These are phyloP conservation scores for Meliscaeva auricollis DNA, from an alignment of 2,888 invertebrate genomes.

Conservation along the genomic window DNA sequence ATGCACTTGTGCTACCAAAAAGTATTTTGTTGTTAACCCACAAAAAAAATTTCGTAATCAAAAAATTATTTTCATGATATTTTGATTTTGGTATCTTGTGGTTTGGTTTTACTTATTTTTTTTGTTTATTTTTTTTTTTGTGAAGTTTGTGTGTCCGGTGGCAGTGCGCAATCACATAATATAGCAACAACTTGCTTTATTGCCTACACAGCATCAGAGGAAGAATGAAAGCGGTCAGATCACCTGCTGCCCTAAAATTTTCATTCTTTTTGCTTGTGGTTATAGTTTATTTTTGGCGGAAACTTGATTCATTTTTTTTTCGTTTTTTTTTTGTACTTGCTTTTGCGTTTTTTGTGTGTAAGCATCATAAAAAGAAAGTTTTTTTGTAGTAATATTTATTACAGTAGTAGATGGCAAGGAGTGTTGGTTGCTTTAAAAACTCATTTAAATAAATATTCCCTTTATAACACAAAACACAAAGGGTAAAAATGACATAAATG, in stretches of 20 bases:
- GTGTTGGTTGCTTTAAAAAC: conserved; percentile 21
- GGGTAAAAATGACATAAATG: not conserved
- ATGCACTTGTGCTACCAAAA: conserved; percentile 68
- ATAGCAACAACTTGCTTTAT: conserved; percentile 43
- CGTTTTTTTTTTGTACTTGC: conserved; percentile 4
- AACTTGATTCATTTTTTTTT: conserved; percentile 60
- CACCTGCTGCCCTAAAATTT: conserved; percentile 60
- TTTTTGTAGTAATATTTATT: conserved; percentile 38
- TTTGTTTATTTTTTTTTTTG: conserved; percentile 1
- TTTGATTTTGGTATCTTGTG: conserved; percentile 64
- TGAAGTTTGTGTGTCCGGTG: conserved; percentile 41
- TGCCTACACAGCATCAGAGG: conserved; percentile 11
- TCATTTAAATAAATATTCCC: conserved; percentile 39
- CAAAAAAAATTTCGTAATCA: conserved; percentile 69
- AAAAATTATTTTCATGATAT: conserved; percentile 68
- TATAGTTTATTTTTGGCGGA: conserved; percentile 57
- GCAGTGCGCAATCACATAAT: conserved; percentile 67
- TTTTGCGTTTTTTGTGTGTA: not conserved
- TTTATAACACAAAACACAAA: conserved; percentile 11
- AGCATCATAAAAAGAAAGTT: conserved; percentile 53
- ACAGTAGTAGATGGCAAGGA: conserved; percentile 5
- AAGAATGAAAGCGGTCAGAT: conserved; percentile 71
- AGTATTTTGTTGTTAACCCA: conserved; percentile 64
- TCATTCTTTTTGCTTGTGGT: conserved; percentile 35
- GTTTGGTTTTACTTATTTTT: conserved; percentile 33